Evolutionary conservation across 2,888 invertebrate species (phyloP), one percentile per base, ranked within the genome.

Genomic region (Myopa testacea): DNA sequence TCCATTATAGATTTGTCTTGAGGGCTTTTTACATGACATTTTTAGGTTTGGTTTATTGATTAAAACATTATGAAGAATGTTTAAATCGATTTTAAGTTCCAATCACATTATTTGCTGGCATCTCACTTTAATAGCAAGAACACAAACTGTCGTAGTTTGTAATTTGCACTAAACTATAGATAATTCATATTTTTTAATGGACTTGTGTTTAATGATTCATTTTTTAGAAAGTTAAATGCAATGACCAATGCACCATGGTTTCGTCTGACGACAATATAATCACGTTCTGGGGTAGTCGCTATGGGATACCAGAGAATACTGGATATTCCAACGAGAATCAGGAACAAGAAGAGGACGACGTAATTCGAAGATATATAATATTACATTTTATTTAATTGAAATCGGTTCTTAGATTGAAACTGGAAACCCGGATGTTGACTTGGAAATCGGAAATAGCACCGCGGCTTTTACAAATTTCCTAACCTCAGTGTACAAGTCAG

Each of bases 201-300:
- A 6, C 7, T 1, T 16, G 16, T 55, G 3, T 55, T 14, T 55
- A 16, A 55, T 6, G 4, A 55, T 55, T 79, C 45, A 83, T 80
- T 76, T 83, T 85, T 55, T 85, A 94, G 93, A 91, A 90, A 85
- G 91, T 93, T 12, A 90, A 91, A 81, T 93, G 93, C 86, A 93
- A 93, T 16, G 91, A 92, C 40, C 92, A 92, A 37, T 94, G 92
- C 85, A 93, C 93, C 0, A 89, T 93, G n/a, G 92, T 92, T 10
- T 91, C 91, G 4, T 93, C 93, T 1, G 89, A 91, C 62, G 92
- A 93, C 81, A 93, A 94, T 85, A 92, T 93, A 38, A 88, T 94
- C 10, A 92, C 93, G 81, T 92, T 94, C 84, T 94, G 94, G 94
- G 94, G 94, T 34, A 91, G 91, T 6, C 88, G 90, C 19, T 90